Evolutionary conservation across 1,140 invertebrate species (phyloP), one percentile per base, ranked within the genome.

Genomic region (Drosophila elegans): DNA sequence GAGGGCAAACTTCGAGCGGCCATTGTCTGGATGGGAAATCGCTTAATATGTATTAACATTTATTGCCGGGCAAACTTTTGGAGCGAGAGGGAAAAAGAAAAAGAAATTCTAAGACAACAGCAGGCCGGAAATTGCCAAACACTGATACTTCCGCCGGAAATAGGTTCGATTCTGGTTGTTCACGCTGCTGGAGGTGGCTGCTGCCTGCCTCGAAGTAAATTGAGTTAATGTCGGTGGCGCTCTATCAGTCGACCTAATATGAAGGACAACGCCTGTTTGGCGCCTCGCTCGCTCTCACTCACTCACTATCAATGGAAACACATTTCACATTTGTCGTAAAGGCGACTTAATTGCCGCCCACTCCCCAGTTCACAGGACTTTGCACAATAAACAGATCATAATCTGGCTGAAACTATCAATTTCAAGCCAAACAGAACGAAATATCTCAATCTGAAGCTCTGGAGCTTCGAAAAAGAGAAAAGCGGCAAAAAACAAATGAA

Each of bases 111-210:
- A 64, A 62, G 56, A 68, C 83, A 64, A 45, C 45, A 51, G 59
- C 49, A 69, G 63, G 57, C 84, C 83, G 83, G 83, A 88, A 88
- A 88, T 88, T 88, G 80, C 77, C 73, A 66, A 88, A 88, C 71
- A 77, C 76, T 83, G 84, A 88, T 89, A 83, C 83, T 78, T 88
- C 83, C 83, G 80, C 72, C 83, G 83, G 83, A 88, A 88, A 89
- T 88, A 89, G 66, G 84, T 81, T 89, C 72, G 83, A 89, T 89
- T 88, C 76, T 89, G 64, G 79, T 79, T 82, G 60, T 56, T 75
- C 32, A 32, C 16, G 16, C 51, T 36, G 52, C 21, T 21, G 21
- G 54, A 49, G 32, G 16, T 16, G 38, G 9, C 48, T 41, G 16
- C 60, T 34, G 27, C 10, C 25, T 38, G 49, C 32, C 72, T 29